Base-by-base conservation (phyloP, 2,888 invertebrate species). In the Ischnura elegans region DNA sequence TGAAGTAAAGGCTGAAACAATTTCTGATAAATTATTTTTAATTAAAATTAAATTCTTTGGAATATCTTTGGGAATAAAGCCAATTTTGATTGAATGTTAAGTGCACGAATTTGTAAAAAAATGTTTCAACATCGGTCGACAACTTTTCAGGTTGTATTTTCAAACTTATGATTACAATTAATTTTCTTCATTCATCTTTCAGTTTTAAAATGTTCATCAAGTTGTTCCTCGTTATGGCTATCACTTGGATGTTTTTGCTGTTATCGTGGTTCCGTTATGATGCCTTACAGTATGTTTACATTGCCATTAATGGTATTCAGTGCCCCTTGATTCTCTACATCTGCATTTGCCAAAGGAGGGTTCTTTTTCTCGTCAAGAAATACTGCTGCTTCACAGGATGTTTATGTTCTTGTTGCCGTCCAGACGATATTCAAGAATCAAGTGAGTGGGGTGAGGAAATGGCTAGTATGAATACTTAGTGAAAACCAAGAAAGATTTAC, bases 391-490 rank as follows among this genome's bases (percentile, higher is more conserved):
- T 98, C 95, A 97, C 97, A 55, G 96, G 95, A 94, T 96, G 96
- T 94, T 94, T 96, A 36, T 96, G 96, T 94, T 95, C 96, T 90
- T 97, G 97, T 94, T 97, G 97, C 95, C 96, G 96, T 93, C 96
- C 96, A 8, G 95, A 95, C 3, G 97, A 97, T 0, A 97, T 97
- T n/a, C 95, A 95, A 21, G 95, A 95, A 61, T 95, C 95, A 0
- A 93, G 94, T 0, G 98, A 98, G 95, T 98, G 98, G 98, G 98
- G 98, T 0, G 98, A 98, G 95, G 98, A 98, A 96, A 97, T 98
- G 98, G 97, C 98, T 93, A 98, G 98, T 94, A 98, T 98, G 97
- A 98, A 98, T 95, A 97, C 98, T 47, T 93, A 84, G 43, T n/a
- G n/a, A 21, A 16, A 8, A 47, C 43, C 21, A 5, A 6, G 13